Evolutionary conservation across 2,113 vertebrate genomes (phyloP).

Genomic region (Smithornis capensis): DNA sequence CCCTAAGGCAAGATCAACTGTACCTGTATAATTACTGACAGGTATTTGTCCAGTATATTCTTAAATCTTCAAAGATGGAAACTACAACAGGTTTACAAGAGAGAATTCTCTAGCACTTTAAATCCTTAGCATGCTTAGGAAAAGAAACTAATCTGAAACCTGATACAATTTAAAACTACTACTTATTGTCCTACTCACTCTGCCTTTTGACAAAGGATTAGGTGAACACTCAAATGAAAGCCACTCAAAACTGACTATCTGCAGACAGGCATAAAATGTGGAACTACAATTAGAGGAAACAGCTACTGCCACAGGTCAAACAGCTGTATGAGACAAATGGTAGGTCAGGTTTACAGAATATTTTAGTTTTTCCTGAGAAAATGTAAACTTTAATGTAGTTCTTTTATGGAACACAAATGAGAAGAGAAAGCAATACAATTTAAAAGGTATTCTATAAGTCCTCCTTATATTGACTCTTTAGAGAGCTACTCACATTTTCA

Average conservation of each 20-base stretch:
- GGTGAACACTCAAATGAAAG: neutral
- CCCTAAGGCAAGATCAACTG: neutral
- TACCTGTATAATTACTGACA: neutral
- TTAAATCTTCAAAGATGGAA: neutral
- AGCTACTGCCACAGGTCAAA: neutral
- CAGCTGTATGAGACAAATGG: neutral
- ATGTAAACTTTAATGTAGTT: neutral
- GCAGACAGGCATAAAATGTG: neutral
- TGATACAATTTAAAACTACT: neutral
- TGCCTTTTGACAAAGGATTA: neutral
- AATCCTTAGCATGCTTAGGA: neutral
- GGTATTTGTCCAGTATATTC: neutral
- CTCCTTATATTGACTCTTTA: neutral
- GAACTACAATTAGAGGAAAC: neutral
- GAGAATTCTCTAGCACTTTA: neutral
- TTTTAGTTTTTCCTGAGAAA: neutral
- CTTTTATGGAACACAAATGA: neutral
- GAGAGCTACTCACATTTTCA: neutral
- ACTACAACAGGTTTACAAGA: neutral
- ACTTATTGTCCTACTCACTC: neutral
- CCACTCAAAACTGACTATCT: neutral
- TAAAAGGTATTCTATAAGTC: neutral
- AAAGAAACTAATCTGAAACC: neutral
- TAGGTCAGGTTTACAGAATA: neutral
- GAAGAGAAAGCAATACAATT: neutral